These are phyloP conservation scores for Ictalurus punctatus DNA, from an alignment of 2,113 vertebrate genomes.

Conservation along the genomic window DNA sequence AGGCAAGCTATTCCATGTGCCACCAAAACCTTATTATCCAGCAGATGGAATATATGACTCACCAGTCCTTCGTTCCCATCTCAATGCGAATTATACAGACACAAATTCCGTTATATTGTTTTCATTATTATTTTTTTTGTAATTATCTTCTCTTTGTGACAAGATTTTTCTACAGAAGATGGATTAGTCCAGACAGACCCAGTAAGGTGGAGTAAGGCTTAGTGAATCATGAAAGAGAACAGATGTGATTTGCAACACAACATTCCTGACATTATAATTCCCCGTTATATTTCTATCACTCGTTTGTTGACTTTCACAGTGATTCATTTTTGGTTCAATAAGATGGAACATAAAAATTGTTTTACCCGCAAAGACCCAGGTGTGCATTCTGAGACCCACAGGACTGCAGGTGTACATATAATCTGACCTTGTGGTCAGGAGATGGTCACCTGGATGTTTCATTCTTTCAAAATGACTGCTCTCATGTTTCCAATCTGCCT, in stretches of 20 bases:
- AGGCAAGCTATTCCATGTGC: too few species aligned
- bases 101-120: neutral
- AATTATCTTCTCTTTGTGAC: neutral
- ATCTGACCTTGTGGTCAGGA: neutral
- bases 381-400: neutral
- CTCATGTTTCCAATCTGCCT: neutral
- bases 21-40: neutral
- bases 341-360: neutral
- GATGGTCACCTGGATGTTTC: neutral
- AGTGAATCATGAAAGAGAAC: neutral
- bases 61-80: neutral
- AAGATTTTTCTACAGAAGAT: neutral
- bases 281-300: too few species aligned
- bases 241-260: neutral
- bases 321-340: neutral
- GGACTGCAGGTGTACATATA: neutral
- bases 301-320: neutral
- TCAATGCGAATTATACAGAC: neutral
- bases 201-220: neutral
- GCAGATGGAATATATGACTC: conserved; percentile 10
- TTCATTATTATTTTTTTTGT: neutral
- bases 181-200: neutral
- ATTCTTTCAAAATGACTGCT: neutral
- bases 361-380: neutral
- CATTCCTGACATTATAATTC: neutral